These are phyloP conservation scores for Macropis europaea DNA, from an alignment of 2,888 invertebrate genomes.

Conservation along the genomic window DNA sequence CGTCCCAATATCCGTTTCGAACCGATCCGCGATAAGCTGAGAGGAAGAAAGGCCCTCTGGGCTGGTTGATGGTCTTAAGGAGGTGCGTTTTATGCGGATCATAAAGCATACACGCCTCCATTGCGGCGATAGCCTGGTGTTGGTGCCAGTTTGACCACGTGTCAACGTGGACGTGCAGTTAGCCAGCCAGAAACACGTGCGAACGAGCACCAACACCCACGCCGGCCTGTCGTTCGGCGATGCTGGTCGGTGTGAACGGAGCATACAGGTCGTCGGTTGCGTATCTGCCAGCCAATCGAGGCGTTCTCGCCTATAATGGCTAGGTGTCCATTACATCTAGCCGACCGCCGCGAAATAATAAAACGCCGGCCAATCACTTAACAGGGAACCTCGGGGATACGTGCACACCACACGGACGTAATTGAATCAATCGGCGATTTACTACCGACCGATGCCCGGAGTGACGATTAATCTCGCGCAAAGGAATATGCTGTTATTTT, in stretches of 20 bases:
- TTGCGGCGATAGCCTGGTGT: slow-evolving; percentile 36
- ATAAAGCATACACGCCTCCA: slow-evolving; percentile 68
- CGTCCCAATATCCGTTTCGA: too few species aligned
- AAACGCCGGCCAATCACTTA: slow-evolving; percentile 28
- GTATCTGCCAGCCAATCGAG: slow-evolving; percentile 54
- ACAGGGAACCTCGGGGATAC: slow-evolving; percentile 34
- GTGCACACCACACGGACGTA: slow-evolving; percentile 35
- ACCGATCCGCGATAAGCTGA: too few species aligned
- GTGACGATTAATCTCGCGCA: slow-evolving; percentile 51
- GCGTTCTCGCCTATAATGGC: slow-evolving; percentile 50
- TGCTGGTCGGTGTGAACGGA: not conserved
- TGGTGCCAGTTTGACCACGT: slow-evolving; percentile 16
- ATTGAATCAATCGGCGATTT: slow-evolving; percentile 57
- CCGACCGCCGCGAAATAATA: slow-evolving; percentile 50
- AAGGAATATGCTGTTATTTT: slow-evolving; percentile 47
- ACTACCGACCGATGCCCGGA: slow-evolving; percentile 49
- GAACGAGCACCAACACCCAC: slow-evolving; percentile 20
- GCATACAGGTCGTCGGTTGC: not conserved
- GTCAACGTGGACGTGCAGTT: slow-evolving; percentile 34
- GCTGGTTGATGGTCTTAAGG: slow-evolving; percentile 60
- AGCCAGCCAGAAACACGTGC: slow-evolving; percentile 29
- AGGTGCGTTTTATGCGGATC: slow-evolving; percentile 60
- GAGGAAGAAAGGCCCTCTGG: too few species aligned
- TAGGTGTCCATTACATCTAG: slow-evolving; percentile 59
- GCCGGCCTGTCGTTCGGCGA: not conserved